These are phyloP conservation scores for Poicephalus gulielmi DNA, from an alignment of 2,113 vertebrate species.

Conservation along the genomic window DNA sequence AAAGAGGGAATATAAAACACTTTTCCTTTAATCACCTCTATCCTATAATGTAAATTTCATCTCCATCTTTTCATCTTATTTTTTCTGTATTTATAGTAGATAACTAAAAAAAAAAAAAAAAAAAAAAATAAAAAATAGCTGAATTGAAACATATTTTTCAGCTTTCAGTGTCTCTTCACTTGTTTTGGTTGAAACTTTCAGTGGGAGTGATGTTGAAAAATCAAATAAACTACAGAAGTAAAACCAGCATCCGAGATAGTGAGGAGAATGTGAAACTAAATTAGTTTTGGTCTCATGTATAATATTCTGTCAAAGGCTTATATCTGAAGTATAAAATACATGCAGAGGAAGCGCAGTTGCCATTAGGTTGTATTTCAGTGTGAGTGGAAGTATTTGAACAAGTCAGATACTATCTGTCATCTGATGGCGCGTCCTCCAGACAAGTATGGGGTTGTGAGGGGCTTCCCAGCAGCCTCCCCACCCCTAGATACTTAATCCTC, in stretches of 20 bases:
- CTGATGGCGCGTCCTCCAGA: not conserved
- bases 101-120: not conserved
- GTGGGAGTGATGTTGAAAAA: not conserved
- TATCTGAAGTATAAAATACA: not conserved
- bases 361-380: conserved; percentile 2
- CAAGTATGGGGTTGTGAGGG: not conserved
- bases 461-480: not conserved
- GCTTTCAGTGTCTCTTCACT: not conserved
- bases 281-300: not conserved
- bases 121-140: not conserved
- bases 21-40: not conserved
- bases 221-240: not conserved
- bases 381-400: not conserved
- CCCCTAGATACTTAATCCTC: not conserved
- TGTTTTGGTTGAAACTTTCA: not conserved
- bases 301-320: not conserved
- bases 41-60: not conserved
- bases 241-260: not conserved
- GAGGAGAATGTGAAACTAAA: not conserved
- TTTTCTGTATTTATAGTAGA: not conserved
- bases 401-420: not conserved
- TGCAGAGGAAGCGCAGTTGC: not conserved
- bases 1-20: not conserved
- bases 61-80: not conserved
- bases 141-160: not conserved